Base-by-base conservation (phyloP, 2,888 invertebrate genomes). In the Drepanosiphum platanoidis region DNA sequence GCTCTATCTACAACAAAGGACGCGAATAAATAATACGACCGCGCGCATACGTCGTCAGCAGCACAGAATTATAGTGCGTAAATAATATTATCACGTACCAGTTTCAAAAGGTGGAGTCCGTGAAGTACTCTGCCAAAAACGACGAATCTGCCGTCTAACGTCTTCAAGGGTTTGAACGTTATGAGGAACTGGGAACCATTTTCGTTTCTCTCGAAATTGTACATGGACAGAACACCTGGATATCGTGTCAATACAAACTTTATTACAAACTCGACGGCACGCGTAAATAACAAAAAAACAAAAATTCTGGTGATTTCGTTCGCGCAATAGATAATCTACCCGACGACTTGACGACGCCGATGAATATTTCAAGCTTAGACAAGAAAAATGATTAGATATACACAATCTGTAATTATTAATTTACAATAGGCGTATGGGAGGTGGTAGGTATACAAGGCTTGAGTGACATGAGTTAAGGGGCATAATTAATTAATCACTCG, bases 181-280 rank as follows among this genome's bases (percentile, higher is more conserved):
- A 84, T 84, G 0, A 84, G 36, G 52, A 84, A 84, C 36, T 84
- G 83, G 15, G 83, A 84, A 27, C 61, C 46, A 13, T 84, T 84
- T 52, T 52, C 2, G 7, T 84, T 75, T 36, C 66, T 46, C 13
- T 84, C 52, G 22, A 75, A 75, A 58, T 36, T 84, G 36, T 68
- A 84, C 83, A 75, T 84, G 5, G 83, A 84, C 34, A 84, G n/a
- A 13, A 30, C 32, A 75, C 83, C 83, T 83, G 27, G 5, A 7
- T 22, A 3, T 5, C 5, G 3, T 1, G 7, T 0, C 22, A 22
- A n/a, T n/a, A n/a, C n/a, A n/a, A n/a, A 9, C 7, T 8, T 58
- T n/a, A n/a, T 58, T 22, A 22, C 2, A 18, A 3, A 8, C 18
- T 18, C n/a, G 58, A n/a, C 7, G n/a, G 8, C 7, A 7, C n/a